Conservation (phyloP, 2,888 invertebrate genomes). For the Lomographa bimaculata region DNA sequence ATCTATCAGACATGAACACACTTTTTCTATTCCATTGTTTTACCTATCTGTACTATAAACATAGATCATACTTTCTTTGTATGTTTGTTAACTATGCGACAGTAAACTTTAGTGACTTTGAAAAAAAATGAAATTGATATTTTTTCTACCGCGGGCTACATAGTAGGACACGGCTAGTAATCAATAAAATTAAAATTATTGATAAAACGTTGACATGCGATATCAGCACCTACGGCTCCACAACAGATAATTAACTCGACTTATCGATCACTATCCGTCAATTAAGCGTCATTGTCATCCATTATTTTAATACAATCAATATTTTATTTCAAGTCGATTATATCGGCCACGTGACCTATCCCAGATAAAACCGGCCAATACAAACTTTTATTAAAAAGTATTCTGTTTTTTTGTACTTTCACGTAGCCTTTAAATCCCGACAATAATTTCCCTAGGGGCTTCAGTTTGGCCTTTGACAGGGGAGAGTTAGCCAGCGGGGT, state of each 20-base stretch:
- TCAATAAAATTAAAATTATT: too few relatives aligned
- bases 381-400: slow-evolving; percentile 69
- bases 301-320: slow-evolving; percentile 15
- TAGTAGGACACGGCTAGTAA: too few relatives aligned
- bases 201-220: too few relatives aligned
- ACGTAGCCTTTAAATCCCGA: slow-evolving; percentile 83
- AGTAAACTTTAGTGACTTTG: too few relatives aligned
- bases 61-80: too few relatives aligned
- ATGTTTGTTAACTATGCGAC: too few relatives aligned
- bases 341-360: slow-evolving; percentile 63
- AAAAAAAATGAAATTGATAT: too few relatives aligned
- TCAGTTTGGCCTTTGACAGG: slow-evolving; percentile 76
- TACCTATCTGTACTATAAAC: too few relatives aligned
- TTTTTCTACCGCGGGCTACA: too few relatives aligned
- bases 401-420: slow-evolving; percentile 74
- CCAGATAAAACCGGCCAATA: slow-evolving; percentile 58
- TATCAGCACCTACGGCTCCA: background rate
- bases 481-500: slow-evolving; percentile 75
- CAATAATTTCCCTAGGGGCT: slow-evolving; percentile 82
- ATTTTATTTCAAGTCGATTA: slow-evolving; percentile 19
- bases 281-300: slow-evolving; percentile 31
- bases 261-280: slow-evolving; percentile 39
- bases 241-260: slow-evolving; percentile 7
- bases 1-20: too few relatives aligned
- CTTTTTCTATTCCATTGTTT: too few relatives aligned